Evolutionary conservation across 2,113 vertebrate genomes (phyloP).

Genomic region (Trinectes maculatus): DNA sequence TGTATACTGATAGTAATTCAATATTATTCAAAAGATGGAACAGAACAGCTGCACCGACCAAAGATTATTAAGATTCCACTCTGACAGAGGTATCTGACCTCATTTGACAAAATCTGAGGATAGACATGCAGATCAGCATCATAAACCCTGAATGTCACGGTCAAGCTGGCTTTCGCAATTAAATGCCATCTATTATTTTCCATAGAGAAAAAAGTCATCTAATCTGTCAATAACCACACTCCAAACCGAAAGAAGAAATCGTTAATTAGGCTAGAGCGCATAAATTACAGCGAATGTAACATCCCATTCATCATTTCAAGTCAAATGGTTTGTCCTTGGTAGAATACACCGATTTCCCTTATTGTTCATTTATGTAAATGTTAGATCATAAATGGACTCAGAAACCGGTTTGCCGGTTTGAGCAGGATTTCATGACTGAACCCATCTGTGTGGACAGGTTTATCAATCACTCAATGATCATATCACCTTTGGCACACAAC

Average conservation of each 20-base stretch:
- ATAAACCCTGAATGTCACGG: conserved; percentile 4
- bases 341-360: neutral
- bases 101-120: conserved; percentile 20
- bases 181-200: conserved; percentile 31
- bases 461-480: conserved; percentile 68
- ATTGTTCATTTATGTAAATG: conserved; percentile 12
- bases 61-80: conserved; percentile 14
- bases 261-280: conserved; percentile 5
- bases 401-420: conserved; percentile 6
- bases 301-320: conserved; percentile 23
- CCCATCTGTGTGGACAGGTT: conserved; percentile 28
- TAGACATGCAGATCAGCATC: neutral
- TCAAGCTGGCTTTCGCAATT: neutral
- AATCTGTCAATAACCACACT: conserved; percentile 40
- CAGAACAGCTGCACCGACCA: conserved; percentile 6
- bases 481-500: conserved; percentile 42
- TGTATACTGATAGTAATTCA: conserved; percentile 38
- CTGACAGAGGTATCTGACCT: conserved; percentile 16
- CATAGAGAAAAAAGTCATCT: neutral
- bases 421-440: conserved; percentile 24
- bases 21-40: conserved; percentile 44
- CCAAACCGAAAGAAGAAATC: conserved; percentile 10
- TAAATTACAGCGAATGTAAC: conserved; percentile 2
- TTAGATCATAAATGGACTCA: conserved; percentile 1
- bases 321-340: conserved; percentile 1